Conservation (phyloP, 2,797 vertebrate species). For the Leptatherina wallacei region DNA sequence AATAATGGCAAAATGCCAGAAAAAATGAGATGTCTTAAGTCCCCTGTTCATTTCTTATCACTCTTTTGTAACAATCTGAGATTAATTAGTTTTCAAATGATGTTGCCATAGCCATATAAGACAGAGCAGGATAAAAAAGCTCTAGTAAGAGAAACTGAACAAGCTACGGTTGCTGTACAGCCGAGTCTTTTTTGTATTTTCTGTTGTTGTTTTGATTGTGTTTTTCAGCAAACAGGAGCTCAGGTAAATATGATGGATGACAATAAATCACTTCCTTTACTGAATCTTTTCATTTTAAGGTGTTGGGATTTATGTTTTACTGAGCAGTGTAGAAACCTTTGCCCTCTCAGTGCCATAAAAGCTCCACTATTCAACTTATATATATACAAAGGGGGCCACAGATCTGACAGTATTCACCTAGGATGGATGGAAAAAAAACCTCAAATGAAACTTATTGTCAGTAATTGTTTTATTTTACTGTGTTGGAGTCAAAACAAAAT, state of each 20-base stretch:
- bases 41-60: background rate
- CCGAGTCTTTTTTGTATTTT: background rate
- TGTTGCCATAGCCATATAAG: constrained; percentile 1
- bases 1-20: constrained; percentile 4
- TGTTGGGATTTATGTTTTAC: background rate
- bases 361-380: background rate
- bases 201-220: background rate
- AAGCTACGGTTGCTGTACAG: background rate
- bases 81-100: background rate
- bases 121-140: background rate
- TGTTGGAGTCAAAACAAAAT: constrained; percentile 4
- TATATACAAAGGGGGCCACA: background rate
- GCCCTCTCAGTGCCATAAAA: background rate
- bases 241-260: background rate
- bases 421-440: background rate
- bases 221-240: background rate
- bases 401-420: background rate
- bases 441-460: constrained; percentile 1
- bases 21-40: background rate
- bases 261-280: background rate
- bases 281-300: background rate
- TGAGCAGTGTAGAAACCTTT: constrained; percentile 3
- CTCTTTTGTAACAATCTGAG: background rate
- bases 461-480: background rate
- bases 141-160: background rate